Evolutionary conservation across 2,888 invertebrate species (phyloP).

Genomic region (Acrocera orbiculus): DNA sequence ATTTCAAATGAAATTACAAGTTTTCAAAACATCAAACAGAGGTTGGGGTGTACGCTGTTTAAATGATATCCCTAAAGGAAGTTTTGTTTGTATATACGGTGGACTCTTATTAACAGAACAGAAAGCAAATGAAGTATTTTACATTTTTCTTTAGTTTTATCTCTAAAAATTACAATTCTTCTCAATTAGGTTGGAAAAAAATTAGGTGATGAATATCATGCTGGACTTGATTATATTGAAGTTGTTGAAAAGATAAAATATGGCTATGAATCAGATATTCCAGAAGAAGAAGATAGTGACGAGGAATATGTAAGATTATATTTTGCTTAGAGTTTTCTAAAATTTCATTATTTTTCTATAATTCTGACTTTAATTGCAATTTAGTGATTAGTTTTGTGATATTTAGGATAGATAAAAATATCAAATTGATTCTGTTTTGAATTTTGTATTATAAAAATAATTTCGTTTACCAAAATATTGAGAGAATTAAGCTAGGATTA

Average conservation of each 20-base stretch:
- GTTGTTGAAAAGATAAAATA: conserved; percentile 72
- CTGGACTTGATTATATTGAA: conserved; percentile 94
- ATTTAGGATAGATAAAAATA: no score
- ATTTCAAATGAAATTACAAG: conserved; percentile 69
- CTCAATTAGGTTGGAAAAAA: conserved; percentile 61
- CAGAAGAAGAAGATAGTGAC: conserved; percentile 21
- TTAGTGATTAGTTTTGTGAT: no score
- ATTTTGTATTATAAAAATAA: no score
- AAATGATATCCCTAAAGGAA: conserved; percentile 87
- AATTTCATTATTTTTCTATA: no score
- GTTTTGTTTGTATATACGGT: conserved; percentile 92
- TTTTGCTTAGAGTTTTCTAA: no score
- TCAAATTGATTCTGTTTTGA: no score
- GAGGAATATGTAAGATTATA: no score
- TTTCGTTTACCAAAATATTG: no score
- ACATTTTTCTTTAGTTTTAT: conserved; percentile 1
- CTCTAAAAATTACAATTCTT: no score
- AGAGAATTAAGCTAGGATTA: no score
- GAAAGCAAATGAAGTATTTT: conserved; percentile 52
- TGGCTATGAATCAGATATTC: conserved; percentile 51
- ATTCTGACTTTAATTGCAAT: no score
- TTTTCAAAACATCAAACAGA: conserved; percentile 83
- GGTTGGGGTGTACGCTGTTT: conserved; percentile 95
- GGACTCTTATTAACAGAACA: conserved; percentile 84
- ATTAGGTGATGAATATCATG: conserved; percentile 91